These are phyloP conservation scores for Tolmerus cingulatus DNA, from an alignment of 2,888 invertebrate species.

Conservation along the genomic window DNA sequence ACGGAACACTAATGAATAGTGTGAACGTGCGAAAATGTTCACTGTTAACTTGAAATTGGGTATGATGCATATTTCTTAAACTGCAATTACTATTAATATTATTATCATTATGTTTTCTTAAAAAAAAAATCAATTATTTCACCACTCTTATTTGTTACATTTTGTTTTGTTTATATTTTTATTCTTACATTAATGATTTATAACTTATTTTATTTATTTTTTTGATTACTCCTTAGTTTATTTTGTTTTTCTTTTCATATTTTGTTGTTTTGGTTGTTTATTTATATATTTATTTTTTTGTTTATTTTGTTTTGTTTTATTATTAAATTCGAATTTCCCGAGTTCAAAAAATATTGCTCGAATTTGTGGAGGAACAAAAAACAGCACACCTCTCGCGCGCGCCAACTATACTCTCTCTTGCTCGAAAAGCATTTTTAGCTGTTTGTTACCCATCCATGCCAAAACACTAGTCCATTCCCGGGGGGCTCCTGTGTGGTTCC, in stretches of 20 bases:
- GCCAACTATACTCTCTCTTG: constrained; percentile 29
- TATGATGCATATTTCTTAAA: too few species aligned
- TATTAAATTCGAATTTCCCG: constrained; percentile 4
- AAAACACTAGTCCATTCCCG: constrained; percentile 19
- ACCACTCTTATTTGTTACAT: background rate
- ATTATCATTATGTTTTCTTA: too few species aligned
- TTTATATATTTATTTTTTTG: background rate
- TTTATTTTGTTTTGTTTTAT: background rate
- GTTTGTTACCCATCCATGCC: constrained; percentile 32
- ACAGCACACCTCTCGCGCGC: constrained; percentile 37
- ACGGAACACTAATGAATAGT: background rate
- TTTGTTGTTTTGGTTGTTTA: background rate
- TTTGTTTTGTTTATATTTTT: background rate
- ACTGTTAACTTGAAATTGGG: background rate
- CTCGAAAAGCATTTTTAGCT: constrained; percentile 25
- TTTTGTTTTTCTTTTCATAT: background rate
- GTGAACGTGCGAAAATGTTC: background rate
- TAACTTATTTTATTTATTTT: background rate
- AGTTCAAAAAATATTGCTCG: constrained; percentile 23
- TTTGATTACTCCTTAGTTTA: background rate
- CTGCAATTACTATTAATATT: too few species aligned
- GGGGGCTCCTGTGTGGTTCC: background rate
- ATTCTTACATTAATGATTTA: background rate
- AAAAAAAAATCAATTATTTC: background rate
- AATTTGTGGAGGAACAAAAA: constrained; percentile 30